Conservation (phyloP, 2,888 invertebrate species). For the Microctonus hyperodae region DNA sequence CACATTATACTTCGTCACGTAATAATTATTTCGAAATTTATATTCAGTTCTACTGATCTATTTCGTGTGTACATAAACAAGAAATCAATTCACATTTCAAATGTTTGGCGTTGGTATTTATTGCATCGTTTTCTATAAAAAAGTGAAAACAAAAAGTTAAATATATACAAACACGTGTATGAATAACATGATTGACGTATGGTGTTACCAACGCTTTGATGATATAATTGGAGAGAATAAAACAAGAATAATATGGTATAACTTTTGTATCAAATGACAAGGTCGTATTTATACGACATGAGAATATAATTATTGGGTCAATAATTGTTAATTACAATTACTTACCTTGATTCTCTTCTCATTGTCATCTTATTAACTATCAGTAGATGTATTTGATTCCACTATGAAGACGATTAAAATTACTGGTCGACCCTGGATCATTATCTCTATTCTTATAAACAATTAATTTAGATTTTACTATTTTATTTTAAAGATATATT, state of each 20-base stretch:
- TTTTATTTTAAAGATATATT: background rate
- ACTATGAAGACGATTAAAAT: background rate
- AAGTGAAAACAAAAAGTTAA: slow-evolving; percentile 4
- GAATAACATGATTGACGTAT: slow-evolving; percentile 6
- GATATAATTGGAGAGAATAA: background rate
- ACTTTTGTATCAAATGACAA: background rate
- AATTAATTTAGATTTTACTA: background rate
- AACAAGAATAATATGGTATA: background rate
- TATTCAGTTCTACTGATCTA: slow-evolving; percentile 1
- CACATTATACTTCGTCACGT: background rate
- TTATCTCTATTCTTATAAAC: background rate
- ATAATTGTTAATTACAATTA: slow-evolving; percentile 15
- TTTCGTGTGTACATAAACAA: background rate
- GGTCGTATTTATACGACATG: background rate
- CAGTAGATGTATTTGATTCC: slow-evolving; percentile 5
- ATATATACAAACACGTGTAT: background rate
- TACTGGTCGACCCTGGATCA: slow-evolving; percentile 4
- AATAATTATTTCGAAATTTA: slow-evolving; percentile 9
- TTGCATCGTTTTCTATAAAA: slow-evolving; percentile 2
- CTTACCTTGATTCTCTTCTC: background rate
- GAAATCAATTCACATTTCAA: background rate
- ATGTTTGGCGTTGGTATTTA: background rate
- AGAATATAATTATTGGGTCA: background rate
- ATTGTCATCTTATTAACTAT: background rate
- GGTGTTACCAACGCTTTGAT: background rate